These are phyloP conservation scores for Lepidochrysops patricia DNA, from an alignment of 2,888 invertebrate genomes.

Conservation along the genomic window DNA sequence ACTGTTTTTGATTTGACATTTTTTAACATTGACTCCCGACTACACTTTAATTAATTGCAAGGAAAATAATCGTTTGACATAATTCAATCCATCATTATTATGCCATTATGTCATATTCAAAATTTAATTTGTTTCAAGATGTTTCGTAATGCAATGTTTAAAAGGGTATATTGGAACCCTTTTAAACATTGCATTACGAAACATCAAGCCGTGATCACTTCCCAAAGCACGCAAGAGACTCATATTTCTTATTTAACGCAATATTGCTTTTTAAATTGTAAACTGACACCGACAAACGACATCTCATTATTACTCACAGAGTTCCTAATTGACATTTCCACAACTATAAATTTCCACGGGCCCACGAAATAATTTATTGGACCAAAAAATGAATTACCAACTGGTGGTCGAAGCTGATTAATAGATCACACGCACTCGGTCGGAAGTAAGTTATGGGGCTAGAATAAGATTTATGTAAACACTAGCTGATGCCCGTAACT, in stretches of 20 bases:
- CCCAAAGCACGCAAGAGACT: neutral
- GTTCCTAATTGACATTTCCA: slow-evolving; percentile 7
- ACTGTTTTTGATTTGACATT: too few relatives aligned
- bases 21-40: too few relatives aligned
- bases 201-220: neutral
- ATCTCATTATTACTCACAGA: neutral
- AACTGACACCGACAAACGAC: slow-evolving; percentile 3
- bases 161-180: neutral
- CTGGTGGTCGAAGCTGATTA: neutral
- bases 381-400: slow-evolving; percentile 6
- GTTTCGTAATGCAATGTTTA: neutral
- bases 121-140: too few relatives aligned
- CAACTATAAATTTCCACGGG: slow-evolving; percentile 5
- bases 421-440: slow-evolving; percentile 11
- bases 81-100: too few relatives aligned
- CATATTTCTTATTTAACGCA: slow-evolving; percentile 6
- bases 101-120: too few relatives aligned
- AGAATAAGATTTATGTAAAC: neutral
- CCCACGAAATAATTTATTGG: neutral
- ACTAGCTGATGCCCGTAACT: neutral
- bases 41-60: too few relatives aligned
- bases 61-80: too few relatives aligned
- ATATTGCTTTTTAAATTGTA: slow-evolving; percentile 6
- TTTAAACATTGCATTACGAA: neutral
- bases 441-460: neutral